These are phyloP conservation scores for Leucoraja erinaceus DNA, from an alignment of 2,113 vertebrate genomes.

Conservation along the genomic window DNA sequence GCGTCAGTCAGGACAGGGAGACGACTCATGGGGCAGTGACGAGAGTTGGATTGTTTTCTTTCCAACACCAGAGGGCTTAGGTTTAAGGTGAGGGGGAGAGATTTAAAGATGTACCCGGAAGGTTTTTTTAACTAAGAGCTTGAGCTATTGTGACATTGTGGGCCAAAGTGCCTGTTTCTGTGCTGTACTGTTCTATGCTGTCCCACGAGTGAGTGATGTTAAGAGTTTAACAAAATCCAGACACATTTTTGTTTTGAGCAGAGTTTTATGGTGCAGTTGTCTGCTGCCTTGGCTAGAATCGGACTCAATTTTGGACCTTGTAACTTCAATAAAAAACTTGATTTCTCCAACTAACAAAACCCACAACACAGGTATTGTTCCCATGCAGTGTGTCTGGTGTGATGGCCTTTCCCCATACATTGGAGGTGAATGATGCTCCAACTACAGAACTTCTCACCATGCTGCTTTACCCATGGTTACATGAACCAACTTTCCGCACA, in stretches of 20 bases:
- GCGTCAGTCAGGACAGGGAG: no score
- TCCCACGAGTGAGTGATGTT: no score
- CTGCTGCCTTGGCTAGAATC: not conserved
- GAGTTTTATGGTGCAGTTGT: not conserved
- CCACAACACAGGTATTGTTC: no score
- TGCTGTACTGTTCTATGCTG: no score
- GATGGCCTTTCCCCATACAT: not conserved
- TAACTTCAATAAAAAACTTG: not conserved
- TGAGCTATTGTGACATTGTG: no score
- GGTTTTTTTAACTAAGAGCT: no score
- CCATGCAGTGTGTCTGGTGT: no score
- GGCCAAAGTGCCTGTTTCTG: no score
- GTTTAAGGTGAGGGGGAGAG: not conserved
- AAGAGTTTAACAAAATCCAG: not conserved
- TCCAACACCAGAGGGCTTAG: not conserved
- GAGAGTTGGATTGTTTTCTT: no score
- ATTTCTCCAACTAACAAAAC: not conserved
- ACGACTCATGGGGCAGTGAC: no score
- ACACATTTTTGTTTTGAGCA: not conserved
- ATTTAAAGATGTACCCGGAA: no score
- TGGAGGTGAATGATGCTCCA: not conserved
- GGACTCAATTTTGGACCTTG: not conserved
- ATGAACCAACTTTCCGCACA: not conserved
- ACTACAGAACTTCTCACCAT: not conserved
- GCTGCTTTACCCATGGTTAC: not conserved